These are phyloP conservation scores for Pogoniulus pusillus DNA, from an alignment of 2,797 vertebrate genomes.

Conservation along the genomic window DNA sequence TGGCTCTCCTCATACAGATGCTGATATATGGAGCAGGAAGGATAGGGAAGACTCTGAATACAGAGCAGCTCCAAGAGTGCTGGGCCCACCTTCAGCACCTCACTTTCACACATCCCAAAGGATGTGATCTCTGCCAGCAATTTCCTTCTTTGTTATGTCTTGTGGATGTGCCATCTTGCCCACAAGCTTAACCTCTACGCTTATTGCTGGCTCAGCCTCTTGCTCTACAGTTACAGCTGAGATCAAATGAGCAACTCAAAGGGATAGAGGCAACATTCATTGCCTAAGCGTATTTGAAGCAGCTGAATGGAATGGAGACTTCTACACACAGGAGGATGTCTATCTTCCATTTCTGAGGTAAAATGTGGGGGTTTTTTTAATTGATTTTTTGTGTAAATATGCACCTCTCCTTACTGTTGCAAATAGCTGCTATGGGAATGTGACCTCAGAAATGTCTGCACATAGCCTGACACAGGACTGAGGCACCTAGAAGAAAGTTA, in stretches of 20 bases:
- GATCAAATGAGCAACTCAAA: background rate
- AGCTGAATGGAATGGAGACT: background rate
- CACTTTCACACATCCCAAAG: background rate
- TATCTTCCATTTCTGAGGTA: background rate
- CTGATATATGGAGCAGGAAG: background rate
- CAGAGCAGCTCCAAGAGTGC: background rate
- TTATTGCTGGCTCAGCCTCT: background rate
- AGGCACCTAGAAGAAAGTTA: background rate
- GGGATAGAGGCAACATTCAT: background rate
- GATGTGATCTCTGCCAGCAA: background rate
- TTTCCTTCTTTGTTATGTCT: background rate
- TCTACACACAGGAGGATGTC: background rate
- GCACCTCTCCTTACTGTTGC: background rate
- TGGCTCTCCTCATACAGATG: background rate
- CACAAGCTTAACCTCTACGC: accelerated
- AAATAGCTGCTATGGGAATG: conserved; percentile 47
- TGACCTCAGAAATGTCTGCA: background rate
- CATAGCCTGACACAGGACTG: background rate
- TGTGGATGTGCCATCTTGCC: background rate
- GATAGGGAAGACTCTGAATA: background rate
- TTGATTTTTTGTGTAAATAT: background rate
- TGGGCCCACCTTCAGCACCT: background rate
- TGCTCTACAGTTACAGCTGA: background rate
- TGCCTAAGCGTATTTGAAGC: background rate
- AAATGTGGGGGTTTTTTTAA: background rate